phyloP scores from a whole-genome alignment of 2,888 invertebrate genomes.

The Chaetogeoica ovagalla region DNA sequence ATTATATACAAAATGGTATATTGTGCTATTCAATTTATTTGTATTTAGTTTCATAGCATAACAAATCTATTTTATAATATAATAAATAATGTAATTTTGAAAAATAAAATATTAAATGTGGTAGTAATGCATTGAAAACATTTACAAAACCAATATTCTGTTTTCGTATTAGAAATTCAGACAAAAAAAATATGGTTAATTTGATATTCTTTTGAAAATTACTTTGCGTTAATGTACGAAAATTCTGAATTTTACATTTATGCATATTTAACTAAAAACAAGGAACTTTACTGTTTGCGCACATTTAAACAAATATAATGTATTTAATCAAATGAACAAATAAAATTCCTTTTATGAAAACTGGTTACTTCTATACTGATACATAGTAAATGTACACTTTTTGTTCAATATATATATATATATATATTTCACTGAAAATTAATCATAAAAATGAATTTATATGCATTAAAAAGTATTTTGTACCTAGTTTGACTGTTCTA shows the following conservation, averaged over 20 bases:
- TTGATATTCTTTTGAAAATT: background rate
- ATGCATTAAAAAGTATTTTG: too few species aligned
- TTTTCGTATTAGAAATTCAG: too few species aligned
- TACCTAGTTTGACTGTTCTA: too few species aligned
- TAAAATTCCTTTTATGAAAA: background rate
- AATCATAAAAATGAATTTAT: background rate
- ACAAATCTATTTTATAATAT: background rate
- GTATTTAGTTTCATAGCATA: background rate
- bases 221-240: background rate
- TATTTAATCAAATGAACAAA: conserved; percentile 39
- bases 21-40: background rate
- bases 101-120: background rate
- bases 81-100: background rate
- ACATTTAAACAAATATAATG: conserved; percentile 31
- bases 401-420: background rate
- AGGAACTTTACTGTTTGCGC: background rate
- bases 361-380: background rate
- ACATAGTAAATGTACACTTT: background rate
- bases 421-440: background rate
- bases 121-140: background rate
- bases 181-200: too few species aligned
- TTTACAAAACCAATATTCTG: too few species aligned
- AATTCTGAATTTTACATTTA: background rate
- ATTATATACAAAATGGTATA: too few species aligned
- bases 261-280: background rate